Evolutionary conservation across 2,888 invertebrate genomes (phyloP).

Genomic region (Eupithecia dodoneata): DNA sequence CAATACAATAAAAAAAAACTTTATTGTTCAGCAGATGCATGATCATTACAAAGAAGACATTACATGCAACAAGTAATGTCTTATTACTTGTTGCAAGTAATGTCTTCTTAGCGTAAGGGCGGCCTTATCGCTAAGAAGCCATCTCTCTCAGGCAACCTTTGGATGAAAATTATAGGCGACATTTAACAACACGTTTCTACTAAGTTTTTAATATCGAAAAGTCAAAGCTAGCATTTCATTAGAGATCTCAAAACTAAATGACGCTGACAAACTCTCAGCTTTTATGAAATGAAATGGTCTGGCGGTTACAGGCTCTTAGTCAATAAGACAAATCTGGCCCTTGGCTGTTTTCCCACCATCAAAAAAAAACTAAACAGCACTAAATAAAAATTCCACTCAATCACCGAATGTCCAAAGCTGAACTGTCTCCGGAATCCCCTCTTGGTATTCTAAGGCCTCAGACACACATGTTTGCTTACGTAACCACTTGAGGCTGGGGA

Average conservation of each 20-base stretch:
- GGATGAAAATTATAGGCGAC: background rate
- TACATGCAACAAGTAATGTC: too few relatives aligned
- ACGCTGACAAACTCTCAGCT: too few relatives aligned
- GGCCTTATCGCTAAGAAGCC: too few relatives aligned
- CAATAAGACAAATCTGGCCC: background rate
- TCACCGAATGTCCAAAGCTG: conserved; percentile 15
- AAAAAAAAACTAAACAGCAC: background rate
- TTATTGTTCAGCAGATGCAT: too few relatives aligned
- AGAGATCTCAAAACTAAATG: background rate
- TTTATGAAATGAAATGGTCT: too few relatives aligned
- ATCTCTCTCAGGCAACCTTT: too few relatives aligned
- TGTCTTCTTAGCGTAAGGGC: too few relatives aligned
- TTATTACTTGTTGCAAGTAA: too few relatives aligned
- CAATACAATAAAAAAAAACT: too few relatives aligned
- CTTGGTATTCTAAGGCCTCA: background rate
- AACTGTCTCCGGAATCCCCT: background rate
- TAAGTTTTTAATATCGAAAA: background rate
- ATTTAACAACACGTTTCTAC: background rate
- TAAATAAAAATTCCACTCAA: conserved; percentile 2
- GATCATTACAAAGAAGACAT: too few relatives aligned
- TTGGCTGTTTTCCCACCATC: background rate
- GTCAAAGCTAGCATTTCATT: background rate
- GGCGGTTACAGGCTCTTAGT: too few relatives aligned
- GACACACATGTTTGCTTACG: background rate
- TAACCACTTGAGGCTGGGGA: background rate